Conservation (phyloP, 2,797 vertebrate species). For the Sternotherus odoratus region DNA sequence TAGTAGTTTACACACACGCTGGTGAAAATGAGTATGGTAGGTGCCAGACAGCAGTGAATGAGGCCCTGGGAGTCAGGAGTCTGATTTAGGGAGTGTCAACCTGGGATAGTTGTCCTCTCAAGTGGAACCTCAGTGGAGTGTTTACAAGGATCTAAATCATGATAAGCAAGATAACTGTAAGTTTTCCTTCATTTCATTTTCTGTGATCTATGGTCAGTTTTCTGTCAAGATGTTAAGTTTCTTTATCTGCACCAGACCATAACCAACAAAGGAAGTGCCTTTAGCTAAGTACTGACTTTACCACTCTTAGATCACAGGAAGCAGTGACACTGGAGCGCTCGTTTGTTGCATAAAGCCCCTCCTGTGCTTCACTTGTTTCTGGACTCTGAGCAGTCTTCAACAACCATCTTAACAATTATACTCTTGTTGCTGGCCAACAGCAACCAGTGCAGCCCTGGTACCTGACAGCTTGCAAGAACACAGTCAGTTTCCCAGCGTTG, state of each 20-base stretch:
- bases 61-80: neutral
- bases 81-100: neutral
- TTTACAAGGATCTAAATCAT: neutral
- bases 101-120: neutral
- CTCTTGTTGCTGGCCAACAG: neutral
- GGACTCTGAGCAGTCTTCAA: neutral
- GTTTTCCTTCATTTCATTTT: neutral
- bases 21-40: neutral
- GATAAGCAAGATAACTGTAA: neutral
- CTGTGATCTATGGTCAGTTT: neutral
- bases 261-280: neutral
- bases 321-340: neutral
- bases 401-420: neutral
- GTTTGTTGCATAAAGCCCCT: neutral
- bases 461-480: neutral
- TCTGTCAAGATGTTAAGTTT: neutral
- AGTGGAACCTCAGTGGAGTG: neutral
- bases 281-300: neutral
- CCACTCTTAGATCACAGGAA: neutral
- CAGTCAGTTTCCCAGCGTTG: neutral
- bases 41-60: neutral
- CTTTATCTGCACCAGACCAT: neutral
- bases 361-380: neutral
- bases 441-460: neutral
- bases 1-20: neutral